Conservation (phyloP, 2,113 vertebrate genomes). For the Chrysemys picta region DNA sequence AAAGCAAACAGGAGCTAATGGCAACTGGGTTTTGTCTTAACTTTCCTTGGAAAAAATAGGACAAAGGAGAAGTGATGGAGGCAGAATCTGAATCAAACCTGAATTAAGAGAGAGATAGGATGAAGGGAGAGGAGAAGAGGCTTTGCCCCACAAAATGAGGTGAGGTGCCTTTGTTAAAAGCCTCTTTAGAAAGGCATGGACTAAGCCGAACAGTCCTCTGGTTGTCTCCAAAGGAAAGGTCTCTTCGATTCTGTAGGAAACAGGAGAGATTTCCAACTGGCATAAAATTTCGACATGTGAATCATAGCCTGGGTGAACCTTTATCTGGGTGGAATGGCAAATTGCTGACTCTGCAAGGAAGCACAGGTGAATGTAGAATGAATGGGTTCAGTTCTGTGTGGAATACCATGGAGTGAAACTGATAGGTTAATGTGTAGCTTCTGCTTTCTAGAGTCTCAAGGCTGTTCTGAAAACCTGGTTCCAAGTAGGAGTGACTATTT, state of each 20-base stretch:
- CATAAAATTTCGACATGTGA: rapidly evolving
- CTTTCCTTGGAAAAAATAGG: background rate
- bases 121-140: background rate
- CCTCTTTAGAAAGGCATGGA: background rate
- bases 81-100: background rate
- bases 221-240: background rate
- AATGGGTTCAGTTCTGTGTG: background rate
- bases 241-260: background rate
- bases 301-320: rapidly evolving
- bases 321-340: background rate
- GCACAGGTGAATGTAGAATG: background rate
- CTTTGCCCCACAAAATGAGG: background rate
- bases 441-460: background rate
- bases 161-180: background rate
- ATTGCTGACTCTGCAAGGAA: background rate
- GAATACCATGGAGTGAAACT: background rate
- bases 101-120: background rate
- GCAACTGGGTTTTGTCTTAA: slow-evolving; percentile 17
- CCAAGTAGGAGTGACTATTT: background rate
- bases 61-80: background rate
- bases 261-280: background rate
- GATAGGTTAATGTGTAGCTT: background rate
- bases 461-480: background rate
- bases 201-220: background rate
- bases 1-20: slow-evolving; percentile 3